Percentiles rank a stretch among this genome's conserved stretches.
Conservation (phyloP, 2,113 vertebrate species). For the Phaethornis superciliosus region DNA sequence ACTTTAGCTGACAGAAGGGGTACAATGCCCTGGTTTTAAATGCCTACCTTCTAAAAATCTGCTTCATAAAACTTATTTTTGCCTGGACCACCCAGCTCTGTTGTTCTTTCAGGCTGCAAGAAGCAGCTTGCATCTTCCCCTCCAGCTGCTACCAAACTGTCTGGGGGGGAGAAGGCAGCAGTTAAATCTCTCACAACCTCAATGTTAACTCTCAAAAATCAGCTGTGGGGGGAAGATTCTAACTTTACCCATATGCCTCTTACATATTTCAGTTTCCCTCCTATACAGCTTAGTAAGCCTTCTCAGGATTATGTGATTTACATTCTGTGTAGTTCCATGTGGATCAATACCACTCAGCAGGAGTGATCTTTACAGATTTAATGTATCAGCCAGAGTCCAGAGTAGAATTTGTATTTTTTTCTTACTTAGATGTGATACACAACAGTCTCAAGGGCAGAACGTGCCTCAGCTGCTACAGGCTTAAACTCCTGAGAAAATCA, state of each 20-base stretch:
- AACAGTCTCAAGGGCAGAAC: background rate
- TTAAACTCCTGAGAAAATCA: background rate
- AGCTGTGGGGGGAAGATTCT: background rate
- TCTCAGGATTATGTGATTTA: conserved; percentile 1
- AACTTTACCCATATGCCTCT: background rate
- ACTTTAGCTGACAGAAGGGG: conserved; percentile 23
- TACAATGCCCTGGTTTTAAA: conserved; percentile 8
- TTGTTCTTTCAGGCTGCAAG: background rate
- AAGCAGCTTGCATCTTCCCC: background rate
- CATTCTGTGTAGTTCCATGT: background rate
- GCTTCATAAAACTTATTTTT: conserved; percentile 5
- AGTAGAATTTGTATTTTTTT: background rate
- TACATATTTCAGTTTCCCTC: background rate
- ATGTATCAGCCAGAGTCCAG: background rate
- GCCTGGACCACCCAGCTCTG: background rate
- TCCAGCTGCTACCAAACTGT: background rate
- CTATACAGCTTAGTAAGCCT: background rate
- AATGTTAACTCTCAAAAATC: background rate
- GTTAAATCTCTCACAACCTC: background rate
- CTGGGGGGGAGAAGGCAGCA: background rate
- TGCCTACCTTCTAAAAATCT: background rate
- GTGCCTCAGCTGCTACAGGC: background rate
- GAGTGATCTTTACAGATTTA: conserved; percentile 27
- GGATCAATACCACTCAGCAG: background rate
- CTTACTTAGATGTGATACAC: background rate